Evolutionary conservation across 2,797 vertebrate species (phyloP), one percentile per base, ranked within the genome.

Genomic region (Mallotus villosus): DNA sequence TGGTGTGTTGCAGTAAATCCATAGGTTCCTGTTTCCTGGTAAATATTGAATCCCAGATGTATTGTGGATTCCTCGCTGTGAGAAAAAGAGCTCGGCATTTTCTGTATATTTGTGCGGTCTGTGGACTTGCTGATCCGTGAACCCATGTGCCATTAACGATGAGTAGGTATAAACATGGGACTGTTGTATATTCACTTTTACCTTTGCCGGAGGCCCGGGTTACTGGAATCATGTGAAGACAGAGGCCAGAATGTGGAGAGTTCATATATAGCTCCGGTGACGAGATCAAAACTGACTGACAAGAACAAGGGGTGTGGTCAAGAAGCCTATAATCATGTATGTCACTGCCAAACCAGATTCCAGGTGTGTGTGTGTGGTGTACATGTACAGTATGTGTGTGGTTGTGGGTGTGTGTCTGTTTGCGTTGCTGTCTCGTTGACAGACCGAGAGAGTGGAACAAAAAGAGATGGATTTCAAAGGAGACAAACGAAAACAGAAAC

Each of bases 101-200:
- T 51, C 17, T 51, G 32, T 34, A 34, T 34, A 34, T 34, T 34
- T 34, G 32, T 34, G 32, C 8, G 32, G 32, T n/a, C 32, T 34
- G 32, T 41, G 2, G 57, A 59, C 11, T 46, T 8, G 6, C 63
- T 66, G 63, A 24, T 81, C 72, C 70, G 14, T 14, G 11, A n/a
- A 49, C 1, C 22, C 1, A 12, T 78, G 67, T 73, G 63, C 79
- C 71, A 64, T 78, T 90, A 87, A 88, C 86, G 84, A 75, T 76
- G 74, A 83, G 89, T 88, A 87, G 82, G 77, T 85, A 88, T 87
- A 79, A 88, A 88, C 84, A 86, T 57, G 67, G 37, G 72, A 82
- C 74, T 81, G 86, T 87, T 89, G 84, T 83, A 87, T 85, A 88
- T 87, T 86, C 84, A 87, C 86, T 82, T 78, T 71, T 66, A 51